Conservation (phyloP, 1,140 invertebrate genomes). For the Copidosoma floridanum region DNA sequence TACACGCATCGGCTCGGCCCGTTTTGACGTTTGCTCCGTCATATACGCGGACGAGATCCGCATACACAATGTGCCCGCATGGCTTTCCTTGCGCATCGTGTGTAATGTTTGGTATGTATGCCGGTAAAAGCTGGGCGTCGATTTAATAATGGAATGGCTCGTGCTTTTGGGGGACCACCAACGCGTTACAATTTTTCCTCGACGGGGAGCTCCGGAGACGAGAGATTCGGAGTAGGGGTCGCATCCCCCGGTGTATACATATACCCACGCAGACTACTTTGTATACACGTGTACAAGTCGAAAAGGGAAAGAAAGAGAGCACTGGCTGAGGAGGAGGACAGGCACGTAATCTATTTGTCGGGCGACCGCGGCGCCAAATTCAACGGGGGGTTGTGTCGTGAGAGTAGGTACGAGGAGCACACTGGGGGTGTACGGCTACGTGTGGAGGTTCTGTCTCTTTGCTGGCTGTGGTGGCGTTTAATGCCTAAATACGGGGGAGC, state of each 20-base stretch:
- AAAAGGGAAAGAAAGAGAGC: conserved; percentile 34
- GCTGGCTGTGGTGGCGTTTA: conserved; percentile 9
- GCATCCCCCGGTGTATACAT: too few species aligned
- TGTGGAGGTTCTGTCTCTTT: neutral
- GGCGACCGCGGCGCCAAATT: conserved; percentile 48
- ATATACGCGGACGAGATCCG: conserved; percentile 15
- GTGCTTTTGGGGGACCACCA: conserved; percentile 48
- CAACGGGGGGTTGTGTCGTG: conserved; percentile 21
- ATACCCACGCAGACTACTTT: too few species aligned
- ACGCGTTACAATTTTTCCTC: conserved; percentile 54
- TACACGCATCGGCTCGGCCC: too few species aligned
- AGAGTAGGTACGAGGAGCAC: conserved; percentile 11
- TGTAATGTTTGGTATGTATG: too few species aligned
- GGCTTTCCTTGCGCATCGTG: neutral
- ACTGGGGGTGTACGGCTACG: neutral
- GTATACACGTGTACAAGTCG: too few species aligned
- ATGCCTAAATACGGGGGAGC: conserved; percentile 12
- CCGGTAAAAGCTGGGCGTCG: conserved; percentile 41
- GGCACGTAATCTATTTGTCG: conserved; percentile 59
- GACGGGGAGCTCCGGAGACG: too few species aligned
- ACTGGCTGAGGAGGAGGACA: conserved; percentile 35
- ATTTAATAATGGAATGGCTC: conserved; percentile 58
- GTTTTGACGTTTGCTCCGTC: conserved; percentile 5
- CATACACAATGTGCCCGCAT: conserved; percentile 22
- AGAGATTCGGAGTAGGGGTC: too few species aligned